Evolutionary conservation across 2,888 invertebrate genomes (phyloP), one percentile per base, ranked within the genome.

Genomic region (Pristionchus japonicus): DNA sequence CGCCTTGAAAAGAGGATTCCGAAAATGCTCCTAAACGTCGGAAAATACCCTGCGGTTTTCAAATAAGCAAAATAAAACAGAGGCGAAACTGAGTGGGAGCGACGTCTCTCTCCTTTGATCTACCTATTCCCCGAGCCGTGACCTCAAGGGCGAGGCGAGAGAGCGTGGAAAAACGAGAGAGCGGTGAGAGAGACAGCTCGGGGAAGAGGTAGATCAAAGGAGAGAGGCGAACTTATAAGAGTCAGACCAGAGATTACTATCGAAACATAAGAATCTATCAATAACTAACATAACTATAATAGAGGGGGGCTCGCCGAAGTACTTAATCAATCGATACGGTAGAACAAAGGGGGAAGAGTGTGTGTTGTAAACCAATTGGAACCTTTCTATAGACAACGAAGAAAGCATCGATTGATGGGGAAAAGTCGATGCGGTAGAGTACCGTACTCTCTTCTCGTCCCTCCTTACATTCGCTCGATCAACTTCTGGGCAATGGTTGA

Each of bases 401-500:
- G 43, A 77, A 77, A 40, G 77, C 34, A 49, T 31, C 52, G 37
- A 31, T 34, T 20, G 52, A 52, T 52, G 31, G n/a, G 80, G 15
- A n/a, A 80, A 15, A 47, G 82, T 13, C 31, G 82, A 52, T 83
- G 52, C 82, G 82, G 82, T 83, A 52, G 52, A 34, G 2, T 61
- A 85, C 85, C 61, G 85, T n/a, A 64, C 61, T 37, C 82, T 52
- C 31, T 34, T 34, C 52, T 6, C 34, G 31, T 15, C 52, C 82
- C 82, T 34, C 85, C 61, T 64, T 85, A 85, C 64, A 88, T 61
- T 67, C 67, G 31, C 67, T 82, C 77, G 83, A 88, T 74, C 83
- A 88, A 61, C 80, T 67, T 86, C 67, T 89, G 88, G 74, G 87
- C 87, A 17, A 92, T 92, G 57, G 90, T 91, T 4, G 89, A 83